Base-by-base conservation (phyloP, 2,797 vertebrate species). In the Manis crassicaudata region DNA sequence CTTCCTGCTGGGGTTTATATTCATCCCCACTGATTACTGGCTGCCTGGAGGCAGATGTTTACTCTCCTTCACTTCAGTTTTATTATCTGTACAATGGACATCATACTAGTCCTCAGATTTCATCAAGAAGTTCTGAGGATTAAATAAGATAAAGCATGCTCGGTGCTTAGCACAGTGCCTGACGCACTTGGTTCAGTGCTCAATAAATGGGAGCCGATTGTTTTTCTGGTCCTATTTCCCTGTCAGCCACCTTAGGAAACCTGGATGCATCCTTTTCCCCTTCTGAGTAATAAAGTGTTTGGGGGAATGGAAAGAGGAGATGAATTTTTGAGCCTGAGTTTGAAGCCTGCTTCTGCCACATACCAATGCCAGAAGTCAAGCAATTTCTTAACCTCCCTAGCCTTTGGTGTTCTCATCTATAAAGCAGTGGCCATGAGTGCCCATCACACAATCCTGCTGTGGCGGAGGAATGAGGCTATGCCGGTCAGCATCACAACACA, bases 151-250 rank as follows among this genome's bases (percentile, higher is more conserved):
- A 70, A 56, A 50, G 29, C 50, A 20, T 27, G 37, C 46, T 58
- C 77, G 1, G 3, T 54, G 72, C 29, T 56, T 18, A 77, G 37
- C 56, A 80, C 54, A 14, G 70, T 18, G 9, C 32, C 84, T 62
- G n/a, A 60, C 43, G 14, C 52, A 92, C 2, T 46, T 46, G 20
- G 29, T 54, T 90, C 29, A 13, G 62, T 32, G 58, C 18, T 94
- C 52, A 58, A 12, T 8, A 79, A 35, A 50, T n/a, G 52, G 79
- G 14, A 14, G 63, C 80, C 32, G 75, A 85, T 81, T 43, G 70
- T 67, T 70, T 76, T 70, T 81, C 21, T 80, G 87, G 92, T 81
- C 58, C 83, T 27, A 67, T 83, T 90, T 87, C 65, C 94, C 73
- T 92, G 46, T 25, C 50, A 79, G 54, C 40, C 88, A 37, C 76